Percentiles rank a stretch among this genome's conserved stretches.
Evolutionary conservation across 2,113 vertebrate species (phyloP).

Genomic region (Drymodes brunneopygia): DNA sequence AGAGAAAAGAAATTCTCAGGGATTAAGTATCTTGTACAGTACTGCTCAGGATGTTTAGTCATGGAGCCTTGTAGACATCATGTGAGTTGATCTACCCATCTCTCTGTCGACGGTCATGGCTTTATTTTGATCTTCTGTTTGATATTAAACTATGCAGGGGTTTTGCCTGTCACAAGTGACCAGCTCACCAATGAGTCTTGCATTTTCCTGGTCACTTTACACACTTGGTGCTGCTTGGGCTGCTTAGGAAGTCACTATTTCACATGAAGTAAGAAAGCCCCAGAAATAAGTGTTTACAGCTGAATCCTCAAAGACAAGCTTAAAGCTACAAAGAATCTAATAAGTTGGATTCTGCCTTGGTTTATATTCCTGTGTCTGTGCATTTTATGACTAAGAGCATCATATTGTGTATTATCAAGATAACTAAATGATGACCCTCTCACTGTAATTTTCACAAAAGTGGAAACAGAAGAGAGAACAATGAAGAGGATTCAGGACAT

Average conservation of each 20-base stretch:
- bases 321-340: neutral
- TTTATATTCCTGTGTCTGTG: neutral
- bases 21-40: neutral
- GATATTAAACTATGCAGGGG: neutral
- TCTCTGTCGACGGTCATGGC: neutral
- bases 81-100: neutral
- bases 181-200: neutral
- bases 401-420: neutral
- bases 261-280: neutral
- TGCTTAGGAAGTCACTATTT: neutral
- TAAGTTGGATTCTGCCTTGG: neutral
- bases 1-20: neutral
- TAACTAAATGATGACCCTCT: neutral
- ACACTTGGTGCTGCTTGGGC: neutral
- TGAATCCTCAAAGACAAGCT: neutral
- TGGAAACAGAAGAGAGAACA: neutral
- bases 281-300: neutral
- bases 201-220: neutral
- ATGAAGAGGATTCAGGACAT: neutral
- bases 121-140: neutral
- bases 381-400: neutral
- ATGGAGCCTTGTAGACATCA: neutral
- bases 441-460: neutral
- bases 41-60: neutral
- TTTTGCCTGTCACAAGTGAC: neutral